Base-by-base conservation (phyloP, 2,113 vertebrate species). In the Engraulis encrasicolus region DNA sequence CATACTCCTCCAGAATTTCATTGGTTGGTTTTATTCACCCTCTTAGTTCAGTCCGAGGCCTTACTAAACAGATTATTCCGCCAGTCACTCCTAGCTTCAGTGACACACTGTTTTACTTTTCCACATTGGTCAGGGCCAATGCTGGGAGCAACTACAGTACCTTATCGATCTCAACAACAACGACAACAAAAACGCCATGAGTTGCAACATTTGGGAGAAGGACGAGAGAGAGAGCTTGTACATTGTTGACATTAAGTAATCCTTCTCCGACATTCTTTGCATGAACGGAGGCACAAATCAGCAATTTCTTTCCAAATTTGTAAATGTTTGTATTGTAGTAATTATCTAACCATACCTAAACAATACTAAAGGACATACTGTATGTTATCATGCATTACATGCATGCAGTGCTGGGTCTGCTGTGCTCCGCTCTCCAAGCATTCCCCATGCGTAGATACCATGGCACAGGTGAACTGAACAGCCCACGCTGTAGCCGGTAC, bases 321-420 rank as follows among this genome's bases (percentile, higher is more conserved):
- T 95, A 94, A 93, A 94, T 95, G 93, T 95, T 93, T 92, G 90
- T 93, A 93, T 90, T 91, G 91, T 95, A 92, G 89, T 92, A 91
- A 88, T 86, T 88, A 93, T 93, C 90, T 93, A 92, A 91, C 87
- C 90, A 93, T 92, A 85, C 92, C 87, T 93, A 89, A 87, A 93
- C 90, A 90, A 86, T 71, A 89, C 83, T 90, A 87, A 90, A 91
- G 87, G 86, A 80, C 87, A 87, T 90, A 91, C 92, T 74, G 66
- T 90, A 91, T 92, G 91, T 91, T 92, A 92, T 78, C 91, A 92
- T 92, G 92, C 92, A 92, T 93, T 86, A 88, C 86, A 90, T 82
- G 93, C 94, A 95, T 94, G 95, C 90, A 87, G 81, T 90, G 89
- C 83, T 90, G 88, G 87, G 87, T 88, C 87, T 82, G 71, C 86